Evolutionary conservation across 1,140 invertebrate genomes (phyloP).

Genomic region (Drosophila hydei): DNA sequence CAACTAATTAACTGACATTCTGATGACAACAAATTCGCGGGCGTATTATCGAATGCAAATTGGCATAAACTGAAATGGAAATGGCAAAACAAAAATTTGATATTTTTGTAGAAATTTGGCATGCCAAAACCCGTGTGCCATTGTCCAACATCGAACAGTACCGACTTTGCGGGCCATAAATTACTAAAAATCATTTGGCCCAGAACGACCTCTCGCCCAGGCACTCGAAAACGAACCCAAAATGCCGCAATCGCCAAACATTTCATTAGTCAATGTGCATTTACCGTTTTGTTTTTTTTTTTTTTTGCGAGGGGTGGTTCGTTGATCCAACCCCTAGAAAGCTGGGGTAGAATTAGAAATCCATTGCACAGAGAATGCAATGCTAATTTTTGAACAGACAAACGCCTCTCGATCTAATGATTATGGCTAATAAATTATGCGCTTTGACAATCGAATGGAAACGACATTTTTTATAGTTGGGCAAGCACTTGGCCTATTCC

Average conservation of each 20-base stretch:
- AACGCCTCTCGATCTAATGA: constrained; percentile 40
- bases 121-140: constrained; percentile 36
- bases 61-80: constrained; percentile 50
- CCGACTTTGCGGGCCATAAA: constrained; percentile 74
- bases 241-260: constrained; percentile 32
- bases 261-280: constrained; percentile 72
- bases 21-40: constrained; percentile 51
- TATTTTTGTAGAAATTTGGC: constrained; percentile 44
- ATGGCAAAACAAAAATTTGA: constrained; percentile 38
- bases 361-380: constrained; percentile 56
- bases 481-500: not conserved
- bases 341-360: constrained; percentile 16
- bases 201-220: constrained; percentile 68
- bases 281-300: constrained; percentile 34
- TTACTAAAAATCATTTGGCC: constrained; percentile 72
- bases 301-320: constrained; percentile 13
- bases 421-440: constrained; percentile 65
- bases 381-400: constrained; percentile 65
- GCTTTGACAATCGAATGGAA: constrained; percentile 60
- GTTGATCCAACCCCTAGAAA: not conserved
- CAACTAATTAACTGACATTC: constrained; percentile 60
- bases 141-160: constrained; percentile 37
- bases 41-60: constrained; percentile 76
- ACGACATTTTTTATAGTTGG: not conserved
- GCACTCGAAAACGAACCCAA: constrained; percentile 34